Conservation (phyloP, 2,888 invertebrate genomes). For the Holacanthella duospinosa region DNA sequence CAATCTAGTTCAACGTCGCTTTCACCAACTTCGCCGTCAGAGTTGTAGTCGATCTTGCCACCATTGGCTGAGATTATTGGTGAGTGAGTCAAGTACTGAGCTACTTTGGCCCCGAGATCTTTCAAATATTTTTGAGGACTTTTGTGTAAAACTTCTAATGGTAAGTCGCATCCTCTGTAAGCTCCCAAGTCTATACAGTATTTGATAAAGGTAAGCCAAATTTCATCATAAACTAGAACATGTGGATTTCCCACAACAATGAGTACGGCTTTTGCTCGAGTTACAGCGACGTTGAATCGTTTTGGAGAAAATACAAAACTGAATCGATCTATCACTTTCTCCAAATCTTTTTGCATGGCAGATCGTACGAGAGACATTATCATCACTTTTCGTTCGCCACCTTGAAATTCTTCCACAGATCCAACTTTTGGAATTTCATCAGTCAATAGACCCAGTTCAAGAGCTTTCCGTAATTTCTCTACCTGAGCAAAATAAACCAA, state of each 20-base stretch:
- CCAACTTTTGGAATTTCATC: constrained; percentile 55
- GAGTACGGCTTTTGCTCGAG: constrained; percentile 66
- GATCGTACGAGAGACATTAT: constrained; percentile 58
- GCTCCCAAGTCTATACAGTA: constrained; percentile 49
- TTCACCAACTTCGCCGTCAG: too few species aligned
- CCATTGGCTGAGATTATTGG: too few species aligned
- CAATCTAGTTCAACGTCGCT: too few species aligned
- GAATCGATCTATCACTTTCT: constrained; percentile 40
- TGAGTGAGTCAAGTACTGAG: too few species aligned
- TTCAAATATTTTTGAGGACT: too few species aligned
- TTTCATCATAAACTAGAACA: constrained; percentile 53
- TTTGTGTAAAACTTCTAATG: too few species aligned
- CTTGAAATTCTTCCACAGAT: constrained; percentile 74
- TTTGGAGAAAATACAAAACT: constrained; percentile 65
- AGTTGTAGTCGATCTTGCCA: too few species aligned
- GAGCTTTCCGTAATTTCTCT: constrained; percentile 50
- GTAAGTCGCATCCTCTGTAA: neutral
- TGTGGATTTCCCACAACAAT: constrained; percentile 76
- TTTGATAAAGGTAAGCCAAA: constrained; percentile 55
- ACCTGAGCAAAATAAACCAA: constrained; percentile 51
- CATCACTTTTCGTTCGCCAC: constrained; percentile 55
- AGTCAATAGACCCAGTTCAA: constrained; percentile 45
- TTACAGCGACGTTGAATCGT: constrained; percentile 79
- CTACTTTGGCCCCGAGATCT: too few species aligned
- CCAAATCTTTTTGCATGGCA: constrained; percentile 39